Percentiles rank a stretch among this genome's conserved stretches.
Evolutionary conservation across 1,140 invertebrate species (phyloP).

Genomic region (Copidosoma floridanum): DNA sequence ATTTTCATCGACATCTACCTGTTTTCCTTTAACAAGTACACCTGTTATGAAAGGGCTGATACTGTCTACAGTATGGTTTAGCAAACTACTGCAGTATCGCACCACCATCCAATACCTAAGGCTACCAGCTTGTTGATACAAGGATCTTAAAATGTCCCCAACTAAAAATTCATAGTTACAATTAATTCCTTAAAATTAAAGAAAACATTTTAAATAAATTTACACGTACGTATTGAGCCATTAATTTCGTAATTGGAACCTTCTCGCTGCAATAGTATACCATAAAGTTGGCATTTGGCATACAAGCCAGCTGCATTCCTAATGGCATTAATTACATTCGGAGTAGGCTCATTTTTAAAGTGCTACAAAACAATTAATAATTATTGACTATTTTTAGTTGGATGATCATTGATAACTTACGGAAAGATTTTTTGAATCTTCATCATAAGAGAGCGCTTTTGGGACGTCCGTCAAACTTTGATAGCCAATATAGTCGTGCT

Average conservation of each 20-base stretch:
- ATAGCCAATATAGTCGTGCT: slow-evolving; percentile 92
- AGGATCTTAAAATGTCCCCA: slow-evolving; percentile 68
- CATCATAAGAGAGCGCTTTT: slow-evolving; percentile 71
- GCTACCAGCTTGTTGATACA: slow-evolving; percentile 86
- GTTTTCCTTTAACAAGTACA: slow-evolving; percentile 94
- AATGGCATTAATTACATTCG: slow-evolving; percentile 74
- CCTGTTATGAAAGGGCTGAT: slow-evolving; percentile 98
- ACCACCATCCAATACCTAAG: slow-evolving; percentile 92
- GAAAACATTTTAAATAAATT: slow-evolving; percentile 8
- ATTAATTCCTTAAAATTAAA: too few species aligned
- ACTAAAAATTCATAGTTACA: too few species aligned
- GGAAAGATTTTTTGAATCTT: slow-evolving; percentile 62
- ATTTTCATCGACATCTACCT: slow-evolving; percentile 60
- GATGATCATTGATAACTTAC: slow-evolving; percentile 54
- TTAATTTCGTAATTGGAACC: slow-evolving; percentile 76
- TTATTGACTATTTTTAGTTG: not conserved
- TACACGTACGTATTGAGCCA: slow-evolving; percentile 54
- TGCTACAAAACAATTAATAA: slow-evolving; percentile 42
- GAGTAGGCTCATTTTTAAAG: slow-evolving; percentile 63
- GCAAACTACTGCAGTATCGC: slow-evolving; percentile 87
- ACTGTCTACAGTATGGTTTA: slow-evolving; percentile 93
- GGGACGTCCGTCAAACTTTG: slow-evolving; percentile 96
- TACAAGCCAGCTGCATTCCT: slow-evolving; percentile 70
- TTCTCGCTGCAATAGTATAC: slow-evolving; percentile 79
- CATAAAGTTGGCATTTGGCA: slow-evolving; percentile 80